Conservation (phyloP, 2,888 invertebrate genomes). For the Tuta absoluta region DNA sequence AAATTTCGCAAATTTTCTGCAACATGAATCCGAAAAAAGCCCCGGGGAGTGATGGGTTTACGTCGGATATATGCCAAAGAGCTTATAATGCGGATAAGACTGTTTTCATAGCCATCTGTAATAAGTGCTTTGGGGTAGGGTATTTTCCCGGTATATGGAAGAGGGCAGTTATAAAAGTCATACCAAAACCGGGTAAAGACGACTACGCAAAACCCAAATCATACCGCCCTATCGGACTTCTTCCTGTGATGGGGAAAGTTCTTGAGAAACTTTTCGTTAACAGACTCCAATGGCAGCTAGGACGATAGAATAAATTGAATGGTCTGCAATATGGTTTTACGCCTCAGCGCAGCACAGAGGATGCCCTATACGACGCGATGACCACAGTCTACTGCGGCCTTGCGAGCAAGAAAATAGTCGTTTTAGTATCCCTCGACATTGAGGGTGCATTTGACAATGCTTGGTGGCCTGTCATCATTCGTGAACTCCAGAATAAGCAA, state of each 20-base stretch:
- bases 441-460: background rate
- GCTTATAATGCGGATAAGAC: background rate
- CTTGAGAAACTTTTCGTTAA: slow-evolving; percentile 2
- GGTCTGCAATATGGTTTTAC: background rate
- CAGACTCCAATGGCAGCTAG: background rate
- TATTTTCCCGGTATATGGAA: background rate
- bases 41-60: background rate
- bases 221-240: background rate
- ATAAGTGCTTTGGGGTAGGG: background rate
- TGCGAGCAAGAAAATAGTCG: background rate
- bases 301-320: background rate
- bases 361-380: background rate
- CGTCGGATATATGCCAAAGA: background rate
- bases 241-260: background rate
- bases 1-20: background rate
- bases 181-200: slow-evolving; percentile 4
- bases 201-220: background rate
- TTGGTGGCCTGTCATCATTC: background rate
- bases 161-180: background rate
- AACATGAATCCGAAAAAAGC: slow-evolving; percentile 2
- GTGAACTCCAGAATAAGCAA: background rate
- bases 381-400: background rate
- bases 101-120: background rate
- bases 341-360: too few species aligned
- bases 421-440: background rate